A percentile compares a stretch with the other conserved stretches of the same genome.
Evolutionary conservation across 23 tunicate species (phyloP).

Genomic region (Trididemnum miniatum): DNA sequence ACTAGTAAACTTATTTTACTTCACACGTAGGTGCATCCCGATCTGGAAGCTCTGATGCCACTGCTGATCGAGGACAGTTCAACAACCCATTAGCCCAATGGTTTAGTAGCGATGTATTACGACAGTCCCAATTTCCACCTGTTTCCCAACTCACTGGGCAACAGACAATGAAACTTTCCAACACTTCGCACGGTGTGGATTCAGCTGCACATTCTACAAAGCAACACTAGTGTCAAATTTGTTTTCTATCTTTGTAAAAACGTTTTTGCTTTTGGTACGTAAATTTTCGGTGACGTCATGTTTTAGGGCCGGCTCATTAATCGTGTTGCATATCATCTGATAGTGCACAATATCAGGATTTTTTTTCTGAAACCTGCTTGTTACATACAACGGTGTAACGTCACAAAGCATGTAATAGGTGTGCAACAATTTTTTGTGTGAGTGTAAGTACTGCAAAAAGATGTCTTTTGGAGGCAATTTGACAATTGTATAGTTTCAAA

Average conservation of each 20-base stretch:
- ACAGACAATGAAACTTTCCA: conserved; percentile 31
- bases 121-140: conserved; percentile 82
- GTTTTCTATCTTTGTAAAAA: not conserved
- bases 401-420: too few relatives aligned
- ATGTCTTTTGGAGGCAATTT: too few relatives aligned
- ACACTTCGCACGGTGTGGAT: not conserved
- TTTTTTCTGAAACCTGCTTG: too few relatives aligned
- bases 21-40: not conserved
- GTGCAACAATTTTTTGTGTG: too few relatives aligned
- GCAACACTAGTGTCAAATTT: conserved; percentile 9
- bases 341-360: too few relatives aligned
- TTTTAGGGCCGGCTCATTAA: too few relatives aligned
- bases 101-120: conserved; percentile 74
- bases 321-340: too few relatives aligned
- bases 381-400: too few relatives aligned
- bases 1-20: too few relatives aligned
- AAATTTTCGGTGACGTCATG: too few relatives aligned
- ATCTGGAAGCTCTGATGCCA: not conserved
- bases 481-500: too few relatives aligned
- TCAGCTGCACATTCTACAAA: not conserved
- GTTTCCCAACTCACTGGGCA: conserved; percentile 46
- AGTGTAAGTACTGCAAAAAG: too few relatives aligned
- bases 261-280: not conserved
- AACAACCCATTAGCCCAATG: conserved; percentile 69
- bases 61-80: conserved; percentile 32